These are phyloP conservation scores for Dicaeum eximium DNA, from an alignment of 2,113 vertebrate genomes.

Conservation along the genomic window DNA sequence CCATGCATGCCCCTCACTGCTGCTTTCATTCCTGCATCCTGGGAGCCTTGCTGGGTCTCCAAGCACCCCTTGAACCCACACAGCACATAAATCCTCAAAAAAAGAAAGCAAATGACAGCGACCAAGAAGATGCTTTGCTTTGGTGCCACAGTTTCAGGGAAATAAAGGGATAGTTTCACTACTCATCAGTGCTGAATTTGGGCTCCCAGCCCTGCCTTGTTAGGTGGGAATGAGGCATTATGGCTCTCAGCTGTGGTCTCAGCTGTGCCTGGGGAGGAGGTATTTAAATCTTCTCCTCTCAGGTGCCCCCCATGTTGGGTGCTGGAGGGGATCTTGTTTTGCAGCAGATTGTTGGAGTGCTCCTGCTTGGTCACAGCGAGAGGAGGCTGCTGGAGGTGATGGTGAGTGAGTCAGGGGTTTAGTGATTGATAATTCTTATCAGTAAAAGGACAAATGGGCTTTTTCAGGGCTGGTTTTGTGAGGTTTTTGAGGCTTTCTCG, in stretches of 20 bases:
- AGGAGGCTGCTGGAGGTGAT: too few relatives aligned
- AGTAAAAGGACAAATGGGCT: background rate
- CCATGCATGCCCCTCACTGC: fast-evolving
- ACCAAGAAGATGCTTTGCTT: background rate
- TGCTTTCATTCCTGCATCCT: background rate
- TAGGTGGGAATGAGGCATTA: background rate
- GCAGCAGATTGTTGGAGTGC: fast-evolving
- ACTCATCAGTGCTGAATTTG: background rate
- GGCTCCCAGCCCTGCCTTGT: background rate
- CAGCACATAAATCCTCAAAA: fast-evolving
- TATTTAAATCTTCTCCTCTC: background rate
- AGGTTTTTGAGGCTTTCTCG: background rate
- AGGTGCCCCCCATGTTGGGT: fast-evolving
- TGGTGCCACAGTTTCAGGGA: background rate
- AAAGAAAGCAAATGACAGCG: background rate
- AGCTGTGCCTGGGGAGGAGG: background rate
- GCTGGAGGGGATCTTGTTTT: background rate
- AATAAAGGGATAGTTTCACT: fast-evolving
- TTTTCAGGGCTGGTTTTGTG: background rate
- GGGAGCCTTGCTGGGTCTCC: background rate
- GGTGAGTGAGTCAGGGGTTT: fast-evolving
- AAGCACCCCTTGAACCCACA: fast-evolving
- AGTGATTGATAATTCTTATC: background rate
- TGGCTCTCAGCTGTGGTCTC: background rate
- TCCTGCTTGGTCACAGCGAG: fast-evolving